These are phyloP conservation scores for Phortica magna DNA, from an alignment of 2,888 invertebrate species.

Conservation along the genomic window DNA sequence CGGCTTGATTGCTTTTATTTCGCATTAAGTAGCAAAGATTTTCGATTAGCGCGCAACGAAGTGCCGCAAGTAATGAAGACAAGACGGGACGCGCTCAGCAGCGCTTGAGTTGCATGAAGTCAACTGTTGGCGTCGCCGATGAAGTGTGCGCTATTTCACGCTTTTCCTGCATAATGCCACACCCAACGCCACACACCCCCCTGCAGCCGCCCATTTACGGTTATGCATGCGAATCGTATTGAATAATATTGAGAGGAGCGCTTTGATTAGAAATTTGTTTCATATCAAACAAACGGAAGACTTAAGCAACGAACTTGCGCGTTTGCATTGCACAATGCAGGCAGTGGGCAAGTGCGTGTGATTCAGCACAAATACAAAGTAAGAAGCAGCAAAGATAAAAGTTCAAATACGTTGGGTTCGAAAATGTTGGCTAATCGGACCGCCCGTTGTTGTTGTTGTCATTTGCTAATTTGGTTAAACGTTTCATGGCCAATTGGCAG, in stretches of 20 bases:
- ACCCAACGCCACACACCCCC: no score
- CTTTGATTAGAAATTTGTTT: slow-evolving; percentile 8
- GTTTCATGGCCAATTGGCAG: slow-evolving; percentile 28
- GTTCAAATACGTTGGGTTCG: not conserved
- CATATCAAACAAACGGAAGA: slow-evolving; percentile 14
- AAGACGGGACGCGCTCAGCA: not conserved
- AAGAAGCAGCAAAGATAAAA: no score
- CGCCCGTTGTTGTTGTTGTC: slow-evolving; percentile 17
- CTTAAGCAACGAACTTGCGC: slow-evolving; percentile 33
- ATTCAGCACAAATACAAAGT: no score
- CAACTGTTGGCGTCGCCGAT: slow-evolving; percentile 4
- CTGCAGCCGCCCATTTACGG: not conserved
- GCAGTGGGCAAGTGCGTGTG: no score
- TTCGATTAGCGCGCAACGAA: not conserved
- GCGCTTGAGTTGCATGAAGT: not conserved
- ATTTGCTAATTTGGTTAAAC: not conserved
- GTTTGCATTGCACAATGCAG: slow-evolving; percentile 24
- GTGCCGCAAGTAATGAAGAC: not conserved
- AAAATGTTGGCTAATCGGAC: slow-evolving; percentile 2
- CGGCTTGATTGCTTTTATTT: not conserved
- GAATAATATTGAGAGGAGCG: slow-evolving; percentile 8
- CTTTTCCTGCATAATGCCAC: not conserved
- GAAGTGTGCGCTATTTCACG: not conserved
- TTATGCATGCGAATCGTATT: not conserved
- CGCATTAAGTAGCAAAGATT: slow-evolving; percentile 17